These are phyloP conservation scores for Hemicordylus capensis DNA, from an alignment of 2,113 vertebrate genomes.

Conservation along the genomic window DNA sequence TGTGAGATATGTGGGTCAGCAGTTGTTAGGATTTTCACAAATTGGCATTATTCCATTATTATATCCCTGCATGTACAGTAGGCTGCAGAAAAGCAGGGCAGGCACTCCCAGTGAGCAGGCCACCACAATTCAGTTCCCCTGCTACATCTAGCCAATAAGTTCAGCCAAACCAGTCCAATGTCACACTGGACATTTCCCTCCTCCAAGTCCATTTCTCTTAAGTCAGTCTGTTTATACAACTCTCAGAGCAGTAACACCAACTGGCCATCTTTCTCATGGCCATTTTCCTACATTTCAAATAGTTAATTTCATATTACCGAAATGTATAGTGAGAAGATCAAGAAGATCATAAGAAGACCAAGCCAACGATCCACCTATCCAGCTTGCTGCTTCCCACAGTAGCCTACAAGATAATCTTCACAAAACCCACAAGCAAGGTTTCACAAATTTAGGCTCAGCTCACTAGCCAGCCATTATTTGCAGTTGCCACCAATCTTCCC, in stretches of 20 bases:
- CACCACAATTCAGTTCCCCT: neutral
- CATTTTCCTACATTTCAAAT: neutral
- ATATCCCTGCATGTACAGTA: neutral
- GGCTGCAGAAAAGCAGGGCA: neutral
- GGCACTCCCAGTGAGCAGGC: neutral
- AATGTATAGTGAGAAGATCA: neutral
- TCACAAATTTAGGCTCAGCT: too few relatives aligned
- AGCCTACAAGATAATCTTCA: too few relatives aligned
- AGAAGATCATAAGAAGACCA: too few relatives aligned
- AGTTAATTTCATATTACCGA: neutral
- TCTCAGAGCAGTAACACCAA: too few relatives aligned
- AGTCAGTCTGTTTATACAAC: neutral
- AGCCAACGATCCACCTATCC: neutral
- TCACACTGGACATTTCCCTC: neutral
- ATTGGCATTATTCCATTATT: neutral
- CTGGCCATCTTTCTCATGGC: neutral
- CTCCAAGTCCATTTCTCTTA: neutral
- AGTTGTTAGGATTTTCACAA: neutral
- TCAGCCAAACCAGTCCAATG: neutral
- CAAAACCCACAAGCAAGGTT: neutral
- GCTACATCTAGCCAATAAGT: neutral
- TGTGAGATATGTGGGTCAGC: neutral
- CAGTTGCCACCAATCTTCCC: too few relatives aligned
- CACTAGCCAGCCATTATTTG: too few relatives aligned
- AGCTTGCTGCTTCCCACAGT: neutral